These are phyloP conservation scores for Narcine bancroftii DNA, from an alignment of 2,113 vertebrate genomes.

Conservation along the genomic window DNA sequence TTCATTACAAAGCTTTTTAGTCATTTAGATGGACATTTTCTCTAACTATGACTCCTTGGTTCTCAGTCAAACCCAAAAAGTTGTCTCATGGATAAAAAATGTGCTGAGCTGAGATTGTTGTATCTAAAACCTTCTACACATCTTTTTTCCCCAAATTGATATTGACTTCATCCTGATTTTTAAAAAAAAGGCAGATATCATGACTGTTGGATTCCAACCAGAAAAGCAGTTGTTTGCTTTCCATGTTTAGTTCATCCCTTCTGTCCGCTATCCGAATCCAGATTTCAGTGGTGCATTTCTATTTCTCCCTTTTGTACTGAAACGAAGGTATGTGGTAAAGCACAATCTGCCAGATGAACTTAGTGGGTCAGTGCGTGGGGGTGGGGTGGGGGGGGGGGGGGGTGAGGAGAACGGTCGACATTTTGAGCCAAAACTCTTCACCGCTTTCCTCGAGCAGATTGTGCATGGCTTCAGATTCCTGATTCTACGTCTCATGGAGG, in stretches of 20 bases:
- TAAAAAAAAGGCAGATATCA: not conserved
- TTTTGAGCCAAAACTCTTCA: too few species aligned
- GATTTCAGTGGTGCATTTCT: not conserved
- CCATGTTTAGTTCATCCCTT: too few species aligned
- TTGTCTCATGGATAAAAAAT: not conserved
- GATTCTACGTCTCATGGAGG: too few species aligned
- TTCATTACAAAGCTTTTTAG: not conserved
- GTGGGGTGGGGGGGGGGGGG: too few species aligned
- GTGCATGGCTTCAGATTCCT: too few species aligned
- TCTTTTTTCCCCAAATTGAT: not conserved
- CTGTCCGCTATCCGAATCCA: not conserved
- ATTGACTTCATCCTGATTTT: slow-evolving; percentile 8
- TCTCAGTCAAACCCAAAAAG: not conserved
- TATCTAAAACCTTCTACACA: not conserved
- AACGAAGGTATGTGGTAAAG: not conserved
- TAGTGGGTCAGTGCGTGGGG: too few species aligned
- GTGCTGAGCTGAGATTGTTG: not conserved
- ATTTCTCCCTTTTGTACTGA: not conserved
- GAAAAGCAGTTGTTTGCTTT: not conserved
- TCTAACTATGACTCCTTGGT: not conserved
- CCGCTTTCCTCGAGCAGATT: too few species aligned
- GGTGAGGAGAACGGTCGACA: too few species aligned
- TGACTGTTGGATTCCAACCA: not conserved
- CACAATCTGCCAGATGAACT: too few species aligned
- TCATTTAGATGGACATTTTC: not conserved